These are phyloP conservation scores for Caenorhabditis doughertyi DNA, from an alignment of 2,888 invertebrate species.

Conservation along the genomic window DNA sequence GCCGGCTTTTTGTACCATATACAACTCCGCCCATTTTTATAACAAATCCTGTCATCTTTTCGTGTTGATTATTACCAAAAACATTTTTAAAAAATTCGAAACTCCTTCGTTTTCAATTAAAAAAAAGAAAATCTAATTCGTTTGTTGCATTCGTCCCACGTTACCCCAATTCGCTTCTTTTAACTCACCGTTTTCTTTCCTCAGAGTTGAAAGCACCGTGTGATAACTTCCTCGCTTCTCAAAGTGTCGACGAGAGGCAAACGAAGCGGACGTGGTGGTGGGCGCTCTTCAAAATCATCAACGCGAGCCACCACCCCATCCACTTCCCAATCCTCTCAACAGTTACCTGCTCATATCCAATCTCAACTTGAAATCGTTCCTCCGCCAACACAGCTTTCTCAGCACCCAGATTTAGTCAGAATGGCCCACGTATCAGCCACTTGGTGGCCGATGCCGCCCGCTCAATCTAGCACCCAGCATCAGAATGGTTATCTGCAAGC, in stretches of 20 bases:
- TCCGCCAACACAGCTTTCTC: conserved; percentile 44
- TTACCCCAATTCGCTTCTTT: neutral
- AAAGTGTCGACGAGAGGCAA: conserved; percentile 60
- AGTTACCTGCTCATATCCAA: conserved; percentile 40
- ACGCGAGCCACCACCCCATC: conserved; percentile 33
- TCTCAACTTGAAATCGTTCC: conserved; percentile 50
- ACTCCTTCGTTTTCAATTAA: neutral
- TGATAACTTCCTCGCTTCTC: conserved; percentile 24
- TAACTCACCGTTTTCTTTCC: conserved; percentile 6
- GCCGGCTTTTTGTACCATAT: conserved; percentile 17
- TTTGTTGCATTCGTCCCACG: too few species aligned
- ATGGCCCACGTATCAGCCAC: conserved; percentile 40
- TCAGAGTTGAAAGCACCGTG: conserved; percentile 23
- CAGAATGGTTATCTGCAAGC: conserved; percentile 46
- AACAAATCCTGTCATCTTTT: neutral
- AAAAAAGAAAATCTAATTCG: too few species aligned
- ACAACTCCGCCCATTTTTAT: conserved; percentile 20
- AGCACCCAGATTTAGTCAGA: conserved; percentile 43
- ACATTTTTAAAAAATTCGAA: neutral
- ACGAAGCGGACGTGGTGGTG: conserved; percentile 42
- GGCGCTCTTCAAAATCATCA: conserved; percentile 31
- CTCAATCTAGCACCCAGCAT: neutral
- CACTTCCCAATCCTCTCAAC: conserved; percentile 19
- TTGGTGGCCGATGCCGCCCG: conserved; percentile 24
- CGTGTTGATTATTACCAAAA: neutral